These are phyloP conservation scores for Camelus bactrianus DNA, from an alignment of 2,113 vertebrate species.

Conservation along the genomic window DNA sequence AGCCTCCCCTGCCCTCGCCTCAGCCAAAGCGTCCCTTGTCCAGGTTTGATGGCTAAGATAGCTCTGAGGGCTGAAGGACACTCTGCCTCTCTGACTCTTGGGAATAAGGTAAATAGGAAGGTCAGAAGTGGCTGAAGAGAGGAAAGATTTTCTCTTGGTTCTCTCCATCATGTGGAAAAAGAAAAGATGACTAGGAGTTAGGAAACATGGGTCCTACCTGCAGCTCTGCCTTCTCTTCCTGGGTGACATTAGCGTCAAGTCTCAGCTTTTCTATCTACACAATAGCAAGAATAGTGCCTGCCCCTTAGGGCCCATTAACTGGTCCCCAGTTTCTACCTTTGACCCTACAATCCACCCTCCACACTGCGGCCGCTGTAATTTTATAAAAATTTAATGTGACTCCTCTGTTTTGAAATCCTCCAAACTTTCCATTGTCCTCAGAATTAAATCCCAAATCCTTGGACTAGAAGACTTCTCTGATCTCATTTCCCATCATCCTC, in stretches of 20 bases:
- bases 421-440: background rate
- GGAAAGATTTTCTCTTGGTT: background rate
- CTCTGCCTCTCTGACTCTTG: background rate
- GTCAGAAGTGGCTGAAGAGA: background rate
- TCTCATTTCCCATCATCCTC: background rate
- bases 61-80: background rate
- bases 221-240: background rate
- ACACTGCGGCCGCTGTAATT: accelerated
- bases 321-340: too few relatives aligned
- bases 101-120: background rate
- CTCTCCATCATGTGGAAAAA: background rate
- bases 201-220: background rate
- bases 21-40: background rate
- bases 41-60: background rate
- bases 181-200: background rate
- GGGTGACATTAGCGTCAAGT: background rate
- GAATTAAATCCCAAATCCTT: background rate
- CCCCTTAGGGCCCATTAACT: too few relatives aligned
- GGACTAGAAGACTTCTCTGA: background rate
- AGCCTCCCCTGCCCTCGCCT: background rate
- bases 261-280: background rate
- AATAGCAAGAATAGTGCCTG: accelerated
- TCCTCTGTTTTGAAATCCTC: background rate
- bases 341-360: too few relatives aligned
- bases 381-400: background rate